These are phyloP conservation scores for Pseudococcus viburni DNA, from an alignment of 2,888 invertebrate genomes.

Conservation along the genomic window DNA sequence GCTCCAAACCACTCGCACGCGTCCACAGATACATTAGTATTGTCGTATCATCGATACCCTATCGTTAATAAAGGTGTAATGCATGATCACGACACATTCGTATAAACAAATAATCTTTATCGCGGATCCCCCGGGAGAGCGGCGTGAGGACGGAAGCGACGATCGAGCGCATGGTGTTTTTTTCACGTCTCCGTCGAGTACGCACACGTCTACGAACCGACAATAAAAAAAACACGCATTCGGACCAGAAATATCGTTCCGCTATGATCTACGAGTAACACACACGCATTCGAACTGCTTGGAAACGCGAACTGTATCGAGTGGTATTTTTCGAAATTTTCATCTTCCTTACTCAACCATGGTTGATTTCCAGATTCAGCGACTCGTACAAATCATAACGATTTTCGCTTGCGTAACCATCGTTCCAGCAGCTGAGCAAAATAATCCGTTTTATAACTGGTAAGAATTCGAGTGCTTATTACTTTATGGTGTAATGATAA, in stretches of 20 bases:
- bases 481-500: not conserved
- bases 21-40: not conserved
- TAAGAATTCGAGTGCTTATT: slow-evolving; percentile 22
- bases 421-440: slow-evolving; percentile 62
- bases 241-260: slow-evolving; percentile 43
- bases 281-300: not conserved
- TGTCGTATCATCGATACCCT: not conserved
- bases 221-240: slow-evolving; percentile 16
- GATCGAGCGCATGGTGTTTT: slow-evolving; percentile 36
- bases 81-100: slow-evolving; percentile 32
- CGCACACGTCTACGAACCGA: slow-evolving; percentile 20
- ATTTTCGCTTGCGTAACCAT: slow-evolving; percentile 54
- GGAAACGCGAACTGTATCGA: not conserved
- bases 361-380: not conserved
- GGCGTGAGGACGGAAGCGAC: slow-evolving; percentile 21
- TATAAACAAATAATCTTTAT: slow-evolving; percentile 39
- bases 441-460: slow-evolving; percentile 49
- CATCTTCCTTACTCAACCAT: not conserved
- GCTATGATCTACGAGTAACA: slow-evolving; percentile 44
- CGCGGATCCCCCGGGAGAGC: not conserved
- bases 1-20: not conserved
- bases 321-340: not conserved
- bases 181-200: slow-evolving; percentile 13
- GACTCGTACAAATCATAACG: slow-evolving; percentile 43
- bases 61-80: slow-evolving; percentile 12